Evolutionary conservation across 2,888 invertebrate genomes (phyloP).

Genomic region (Eupithecia tripunctaria): DNA sequence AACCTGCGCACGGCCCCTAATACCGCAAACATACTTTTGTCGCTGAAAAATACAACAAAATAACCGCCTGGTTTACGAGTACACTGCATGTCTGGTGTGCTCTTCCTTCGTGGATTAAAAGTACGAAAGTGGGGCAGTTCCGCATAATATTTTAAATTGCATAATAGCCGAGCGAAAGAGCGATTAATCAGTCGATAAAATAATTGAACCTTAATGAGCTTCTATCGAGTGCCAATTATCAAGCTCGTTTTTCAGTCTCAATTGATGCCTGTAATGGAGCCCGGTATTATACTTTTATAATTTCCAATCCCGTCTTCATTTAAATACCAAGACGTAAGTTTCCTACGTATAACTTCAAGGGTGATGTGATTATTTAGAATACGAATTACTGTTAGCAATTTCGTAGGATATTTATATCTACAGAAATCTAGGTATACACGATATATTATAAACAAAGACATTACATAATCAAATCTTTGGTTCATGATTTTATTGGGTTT

Average conservation of each 20-base stretch:
- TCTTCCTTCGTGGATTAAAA: background rate
- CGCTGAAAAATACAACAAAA: constrained; percentile 28
- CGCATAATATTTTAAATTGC: constrained; percentile 11
- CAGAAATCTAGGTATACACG: no score
- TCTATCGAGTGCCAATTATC: constrained; percentile 58
- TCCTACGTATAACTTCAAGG: background rate
- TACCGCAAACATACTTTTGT: constrained; percentile 30
- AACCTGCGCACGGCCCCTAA: constrained; percentile 28
- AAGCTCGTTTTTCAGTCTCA: constrained; percentile 57
- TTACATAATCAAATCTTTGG: background rate
- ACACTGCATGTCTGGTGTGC: constrained; percentile 6
- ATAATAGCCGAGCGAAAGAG: constrained; percentile 36
- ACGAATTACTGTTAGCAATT: background rate
- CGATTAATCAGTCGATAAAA: constrained; percentile 54
- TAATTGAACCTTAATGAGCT: constrained; percentile 64
- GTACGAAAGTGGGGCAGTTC: background rate
- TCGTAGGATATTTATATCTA: background rate
- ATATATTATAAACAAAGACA: no score
- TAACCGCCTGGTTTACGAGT: constrained; percentile 17
- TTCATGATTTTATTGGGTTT: no score
- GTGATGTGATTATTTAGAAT: background rate
- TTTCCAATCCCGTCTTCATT: background rate
- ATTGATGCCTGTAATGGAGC: constrained; percentile 46
- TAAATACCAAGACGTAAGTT: background rate
- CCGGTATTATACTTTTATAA: constrained; percentile 19